These are phyloP conservation scores for Tetramorium bicarinatum DNA, from an alignment of 2,888 invertebrate genomes.

Conservation along the genomic window DNA sequence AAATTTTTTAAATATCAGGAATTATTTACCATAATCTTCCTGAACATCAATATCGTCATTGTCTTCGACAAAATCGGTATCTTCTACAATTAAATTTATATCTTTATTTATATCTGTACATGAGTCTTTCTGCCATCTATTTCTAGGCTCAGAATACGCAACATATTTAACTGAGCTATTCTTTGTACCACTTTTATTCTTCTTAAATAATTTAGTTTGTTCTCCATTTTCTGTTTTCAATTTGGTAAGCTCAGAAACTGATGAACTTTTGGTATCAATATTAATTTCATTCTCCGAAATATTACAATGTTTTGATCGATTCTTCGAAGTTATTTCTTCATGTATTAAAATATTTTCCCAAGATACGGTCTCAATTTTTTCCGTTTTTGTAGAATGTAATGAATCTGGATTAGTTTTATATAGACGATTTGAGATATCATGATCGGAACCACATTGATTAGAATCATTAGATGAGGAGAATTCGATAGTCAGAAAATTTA, in stretches of 20 bases:
- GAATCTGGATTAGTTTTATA: not conserved
- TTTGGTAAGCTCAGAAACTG: not conserved
- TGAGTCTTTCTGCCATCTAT: conserved; percentile 28
- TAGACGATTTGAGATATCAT: not conserved
- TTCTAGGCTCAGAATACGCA: not conserved
- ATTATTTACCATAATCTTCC: conserved; percentile 64
- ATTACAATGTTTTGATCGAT: not conserved
- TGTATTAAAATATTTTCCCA: not conserved
- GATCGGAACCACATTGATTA: not conserved
- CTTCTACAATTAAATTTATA: conserved; percentile 67
- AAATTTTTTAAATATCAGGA: not conserved
- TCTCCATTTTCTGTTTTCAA: not conserved
- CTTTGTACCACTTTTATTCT: not conserved
- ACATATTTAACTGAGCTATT: not conserved
- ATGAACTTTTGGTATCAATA: not conserved
- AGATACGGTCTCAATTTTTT: not conserved
- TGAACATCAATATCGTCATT: conserved; percentile 67
- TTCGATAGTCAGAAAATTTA: conserved; percentile 64
- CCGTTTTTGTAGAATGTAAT: not conserved
- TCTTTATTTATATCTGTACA: conserved; percentile 49
- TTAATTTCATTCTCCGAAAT: conserved; percentile 8
- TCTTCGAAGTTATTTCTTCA: conserved; percentile 6
- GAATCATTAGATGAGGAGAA: conserved; percentile 49
- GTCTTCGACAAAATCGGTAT: conserved; percentile 70
- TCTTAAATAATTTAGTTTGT: not conserved